These are phyloP conservation scores for Ornithoptera priamus DNA, from an alignment of 2,888 invertebrate species.

Conservation along the genomic window DNA sequence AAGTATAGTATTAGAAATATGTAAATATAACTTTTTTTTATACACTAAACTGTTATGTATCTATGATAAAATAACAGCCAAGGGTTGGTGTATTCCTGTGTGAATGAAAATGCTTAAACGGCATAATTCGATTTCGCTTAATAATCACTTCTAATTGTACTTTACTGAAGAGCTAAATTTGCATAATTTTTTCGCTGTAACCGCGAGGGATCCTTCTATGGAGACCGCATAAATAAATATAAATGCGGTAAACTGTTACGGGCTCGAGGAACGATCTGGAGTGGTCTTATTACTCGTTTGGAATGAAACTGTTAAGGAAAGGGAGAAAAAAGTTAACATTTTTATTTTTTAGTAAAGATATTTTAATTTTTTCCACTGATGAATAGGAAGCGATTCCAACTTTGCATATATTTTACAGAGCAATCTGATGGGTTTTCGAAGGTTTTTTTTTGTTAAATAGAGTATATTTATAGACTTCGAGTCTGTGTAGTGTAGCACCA, in stretches of 20 bases:
- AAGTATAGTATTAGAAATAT: not conserved
- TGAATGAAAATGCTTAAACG: slow-evolving; percentile 50
- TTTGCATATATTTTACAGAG: not conserved
- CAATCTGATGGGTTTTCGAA: too few species aligned
- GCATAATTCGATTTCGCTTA: slow-evolving; percentile 55
- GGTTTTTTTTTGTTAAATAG: too few species aligned
- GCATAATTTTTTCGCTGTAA: slow-evolving; percentile 64
- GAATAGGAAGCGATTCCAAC: not conserved
- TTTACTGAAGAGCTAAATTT: slow-evolving; percentile 65
- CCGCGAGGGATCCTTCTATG: slow-evolving; percentile 60
- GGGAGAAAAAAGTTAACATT: not conserved
- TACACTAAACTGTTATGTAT: not conserved
- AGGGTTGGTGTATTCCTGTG: not conserved
- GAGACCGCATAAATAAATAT: slow-evolving; percentile 68
- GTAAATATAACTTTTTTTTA: not conserved
- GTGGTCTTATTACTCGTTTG: slow-evolving; percentile 6
- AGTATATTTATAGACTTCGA: too few species aligned
- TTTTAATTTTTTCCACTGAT: too few species aligned
- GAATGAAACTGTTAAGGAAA: slow-evolving; percentile 5
- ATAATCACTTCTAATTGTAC: slow-evolving; percentile 74
- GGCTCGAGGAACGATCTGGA: slow-evolving; percentile 6
- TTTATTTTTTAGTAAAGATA: not conserved
- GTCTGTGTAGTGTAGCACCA: too few species aligned
- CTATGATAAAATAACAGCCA: not conserved
- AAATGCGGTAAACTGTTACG: slow-evolving; percentile 39